phyloP scores from a whole-genome alignment of 1,140 invertebrate species.

The Drosophila malerkotliana region DNA sequence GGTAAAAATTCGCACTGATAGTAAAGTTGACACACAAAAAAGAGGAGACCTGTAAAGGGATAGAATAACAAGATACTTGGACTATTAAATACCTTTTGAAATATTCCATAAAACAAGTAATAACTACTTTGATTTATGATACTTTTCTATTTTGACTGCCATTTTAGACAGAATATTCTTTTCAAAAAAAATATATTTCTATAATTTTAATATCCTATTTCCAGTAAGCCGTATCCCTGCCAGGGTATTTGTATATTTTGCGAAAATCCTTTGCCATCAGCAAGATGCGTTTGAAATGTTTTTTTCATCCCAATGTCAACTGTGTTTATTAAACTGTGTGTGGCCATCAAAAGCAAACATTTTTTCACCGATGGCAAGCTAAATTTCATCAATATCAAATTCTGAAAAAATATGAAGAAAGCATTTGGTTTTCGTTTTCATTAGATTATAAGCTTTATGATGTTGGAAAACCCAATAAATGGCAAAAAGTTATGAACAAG shows the following conservation, averaged over 20 bases:
- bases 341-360: conserved; percentile 40
- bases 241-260: conserved; percentile 32
- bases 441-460: conserved; percentile 26
- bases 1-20: conserved; percentile 44
- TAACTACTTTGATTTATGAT: neutral
- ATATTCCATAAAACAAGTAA: neutral
- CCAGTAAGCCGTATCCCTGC: no score
- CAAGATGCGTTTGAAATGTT: conserved; percentile 40
- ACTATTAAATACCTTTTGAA: conserved; percentile 1
- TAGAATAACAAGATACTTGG: neutral
- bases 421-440: conserved; percentile 19
- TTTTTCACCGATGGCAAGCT: conserved; percentile 31
- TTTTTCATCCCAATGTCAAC: conserved; percentile 60
- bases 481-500: no score
- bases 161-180: neutral
- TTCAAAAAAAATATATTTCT: neutral
- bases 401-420: conserved; percentile 28
- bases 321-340: conserved; percentile 38
- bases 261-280: conserved; percentile 37
- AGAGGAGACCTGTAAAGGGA: conserved; percentile 2
- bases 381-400: conserved; percentile 53
- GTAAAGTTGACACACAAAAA: conserved; percentile 5
- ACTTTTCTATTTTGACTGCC: no score
- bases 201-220: no score
- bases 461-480: conserved; percentile 5